Conservation (phyloP, 2,888 invertebrate genomes). For the Cremastinae sp. region DNA sequence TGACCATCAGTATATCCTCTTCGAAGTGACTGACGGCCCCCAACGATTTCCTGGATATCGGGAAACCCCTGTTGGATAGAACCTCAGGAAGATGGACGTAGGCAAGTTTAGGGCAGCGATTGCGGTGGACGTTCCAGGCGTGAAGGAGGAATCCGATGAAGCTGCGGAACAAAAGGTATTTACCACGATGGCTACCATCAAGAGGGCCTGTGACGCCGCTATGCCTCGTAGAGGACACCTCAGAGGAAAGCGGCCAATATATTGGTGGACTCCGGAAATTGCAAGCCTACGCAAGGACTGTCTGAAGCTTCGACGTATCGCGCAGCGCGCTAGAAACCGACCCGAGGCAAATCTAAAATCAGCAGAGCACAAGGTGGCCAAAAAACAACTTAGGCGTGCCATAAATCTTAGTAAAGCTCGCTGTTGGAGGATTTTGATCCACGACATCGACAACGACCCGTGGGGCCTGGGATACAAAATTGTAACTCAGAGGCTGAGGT, state of each 20-base stretch:
- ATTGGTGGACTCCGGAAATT: slow-evolving; percentile 36
- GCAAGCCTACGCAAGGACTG: slow-evolving; percentile 18
- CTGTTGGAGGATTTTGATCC: neutral
- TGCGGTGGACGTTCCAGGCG: neutral
- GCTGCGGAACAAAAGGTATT: neutral
- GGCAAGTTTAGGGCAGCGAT: slow-evolving; percentile 5
- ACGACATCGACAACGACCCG: slow-evolving; percentile 21
- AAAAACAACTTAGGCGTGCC: neutral
- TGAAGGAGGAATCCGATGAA: neutral
- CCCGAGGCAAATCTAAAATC: neutral
- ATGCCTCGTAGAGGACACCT: slow-evolving; percentile 54
- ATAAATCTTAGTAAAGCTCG: neutral
- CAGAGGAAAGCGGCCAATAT: neutral
- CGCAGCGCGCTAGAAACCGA: neutral
- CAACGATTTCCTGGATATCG: neutral
- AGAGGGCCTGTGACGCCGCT: slow-evolving; percentile 39
- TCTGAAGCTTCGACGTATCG: neutral
- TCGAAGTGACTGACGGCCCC: neutral
- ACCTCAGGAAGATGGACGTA: neutral
- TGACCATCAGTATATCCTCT: slow-evolving; percentile 57
- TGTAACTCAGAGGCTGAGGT: slow-evolving; percentile 17
- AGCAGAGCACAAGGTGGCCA: neutral
- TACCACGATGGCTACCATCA: slow-evolving; percentile 21
- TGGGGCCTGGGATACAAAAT: slow-evolving; percentile 33
- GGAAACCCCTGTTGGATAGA: neutral